phyloP scores from a whole-genome alignment of 2,113 vertebrate species.

The Paramormyrops kingsleyae region DNA sequence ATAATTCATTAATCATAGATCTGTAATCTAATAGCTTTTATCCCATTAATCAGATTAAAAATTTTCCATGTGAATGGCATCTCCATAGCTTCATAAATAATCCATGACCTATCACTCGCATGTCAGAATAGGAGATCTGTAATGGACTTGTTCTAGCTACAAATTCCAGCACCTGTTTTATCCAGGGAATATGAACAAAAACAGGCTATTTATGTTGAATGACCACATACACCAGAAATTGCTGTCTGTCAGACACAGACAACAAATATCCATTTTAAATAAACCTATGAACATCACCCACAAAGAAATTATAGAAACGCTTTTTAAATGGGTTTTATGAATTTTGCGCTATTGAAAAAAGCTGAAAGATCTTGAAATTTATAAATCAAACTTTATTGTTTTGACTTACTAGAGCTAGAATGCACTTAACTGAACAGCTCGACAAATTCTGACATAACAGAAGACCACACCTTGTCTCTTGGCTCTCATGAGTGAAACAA shows the following conservation, averaged over 20 bases:
- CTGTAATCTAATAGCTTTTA: not conserved
- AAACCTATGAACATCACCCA: not conserved
- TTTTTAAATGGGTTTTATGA: not conserved
- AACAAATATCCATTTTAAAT: not conserved
- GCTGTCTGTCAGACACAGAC: too few species aligned
- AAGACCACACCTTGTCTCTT: not conserved
- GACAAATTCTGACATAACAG: not conserved
- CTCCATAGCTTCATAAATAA: constrained; percentile 12
- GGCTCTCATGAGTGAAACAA: not conserved
- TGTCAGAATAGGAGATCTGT: not conserved
- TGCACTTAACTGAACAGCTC: not conserved
- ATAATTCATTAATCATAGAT: not conserved
- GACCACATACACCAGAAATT: not conserved
- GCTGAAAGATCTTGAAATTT: not conserved
- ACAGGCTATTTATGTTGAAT: not conserved
- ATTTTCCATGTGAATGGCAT: not conserved
- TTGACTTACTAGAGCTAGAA: not conserved
- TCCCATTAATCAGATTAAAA: not conserved
- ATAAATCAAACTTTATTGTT: not conserved
- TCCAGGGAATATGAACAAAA: not conserved
- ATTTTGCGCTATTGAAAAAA: not conserved
- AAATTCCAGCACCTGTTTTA: constrained; percentile 17
- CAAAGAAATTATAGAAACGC: not conserved
- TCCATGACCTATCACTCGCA: not conserved
- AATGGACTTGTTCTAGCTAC: not conserved